Percentiles rank a stretch among this genome's conserved stretches.
phyloP scores from a whole-genome alignment of 2,797 vertebrate genomes.

The Varecia variegata region DNA sequence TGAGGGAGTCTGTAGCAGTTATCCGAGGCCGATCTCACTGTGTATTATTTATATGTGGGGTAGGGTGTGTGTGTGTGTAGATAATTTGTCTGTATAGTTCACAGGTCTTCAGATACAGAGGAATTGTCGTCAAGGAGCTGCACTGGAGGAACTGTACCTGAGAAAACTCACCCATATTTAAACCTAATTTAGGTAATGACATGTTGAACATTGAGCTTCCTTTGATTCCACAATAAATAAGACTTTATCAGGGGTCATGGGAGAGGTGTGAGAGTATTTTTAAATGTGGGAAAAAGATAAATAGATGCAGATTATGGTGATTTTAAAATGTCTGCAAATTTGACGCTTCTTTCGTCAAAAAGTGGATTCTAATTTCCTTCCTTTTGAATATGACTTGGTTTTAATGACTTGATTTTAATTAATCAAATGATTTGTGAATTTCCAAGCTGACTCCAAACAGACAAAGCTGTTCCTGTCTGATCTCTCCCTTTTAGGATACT shows the following conservation, averaged over 20 bases:
- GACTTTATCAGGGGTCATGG: not conserved
- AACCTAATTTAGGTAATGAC: not conserved
- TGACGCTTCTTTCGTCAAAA: not conserved
- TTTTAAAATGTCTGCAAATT: not conserved
- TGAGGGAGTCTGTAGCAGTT: not conserved
- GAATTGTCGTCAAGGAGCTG: not conserved
- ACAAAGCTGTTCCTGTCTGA: not conserved
- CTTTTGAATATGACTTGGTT: not conserved
- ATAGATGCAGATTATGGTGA: not conserved
- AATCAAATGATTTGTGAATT: not conserved
- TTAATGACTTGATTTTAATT: not conserved
- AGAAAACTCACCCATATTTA: not conserved
- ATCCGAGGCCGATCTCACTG: not conserved
- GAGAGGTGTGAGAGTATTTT: not conserved
- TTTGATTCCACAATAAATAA: not conserved
- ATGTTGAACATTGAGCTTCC: not conserved
- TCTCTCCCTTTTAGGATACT: not conserved
- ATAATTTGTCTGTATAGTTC: not conserved
- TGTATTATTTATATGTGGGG: not conserved
- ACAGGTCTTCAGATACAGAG: not conserved
- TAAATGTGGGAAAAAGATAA: not conserved
- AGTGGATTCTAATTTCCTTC: not conserved
- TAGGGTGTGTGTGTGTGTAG: not conserved
- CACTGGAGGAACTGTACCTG: not conserved
- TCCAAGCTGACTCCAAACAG: not conserved